Base-by-base conservation (phyloP, 2,888 invertebrate genomes). In the Nomada fucata region DNA sequence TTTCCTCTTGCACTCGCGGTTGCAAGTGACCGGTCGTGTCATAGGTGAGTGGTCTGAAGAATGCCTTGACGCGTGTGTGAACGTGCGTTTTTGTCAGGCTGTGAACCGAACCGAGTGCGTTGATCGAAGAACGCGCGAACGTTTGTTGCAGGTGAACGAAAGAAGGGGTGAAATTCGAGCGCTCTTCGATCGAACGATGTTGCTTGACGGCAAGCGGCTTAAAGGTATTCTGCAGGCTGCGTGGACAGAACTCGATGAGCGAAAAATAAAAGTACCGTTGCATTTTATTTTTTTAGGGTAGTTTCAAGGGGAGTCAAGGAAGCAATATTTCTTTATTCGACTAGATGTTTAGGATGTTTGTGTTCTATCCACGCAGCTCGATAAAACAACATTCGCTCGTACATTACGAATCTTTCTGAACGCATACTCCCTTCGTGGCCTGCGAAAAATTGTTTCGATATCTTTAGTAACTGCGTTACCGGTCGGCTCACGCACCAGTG, bases 351-450 rank as follows among this genome's bases (percentile, higher is more conserved):
- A 20, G 50, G 55, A 67, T 52, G 78, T 53, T 76, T 73, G 85
- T 55, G 76, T 73, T 88, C 86, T 86, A 88, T 82, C 80, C 79
- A 81, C 79, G 83, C 76, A 77, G 63, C 42, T 44, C 42, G 60
- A 47, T 68, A 65, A 73, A 60, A 76, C 60, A 82, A 75, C 72
- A 70, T 61, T 73, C 79, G 82, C 82, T 84, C 79, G 79, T 82
- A 91, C 92, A 92, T 89, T 93, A 93, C 93, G 93, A 93, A 93
- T 93, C 93, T 92, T 93, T 92, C 93, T 89, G 89, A 89, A 88
- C 88, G 89, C 79, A 85, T 79, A 67, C 82, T 81, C 85, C 81
- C 82, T 84, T 79, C 79, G 70, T 82, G 80, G 79, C 69, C 55
- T 81, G 84, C 67, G 79, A 74, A 74, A 81, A 78, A 86, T 85